Conservation (phyloP, 1,140 invertebrate species). For the Pseudomyrmex gracilis region DNA sequence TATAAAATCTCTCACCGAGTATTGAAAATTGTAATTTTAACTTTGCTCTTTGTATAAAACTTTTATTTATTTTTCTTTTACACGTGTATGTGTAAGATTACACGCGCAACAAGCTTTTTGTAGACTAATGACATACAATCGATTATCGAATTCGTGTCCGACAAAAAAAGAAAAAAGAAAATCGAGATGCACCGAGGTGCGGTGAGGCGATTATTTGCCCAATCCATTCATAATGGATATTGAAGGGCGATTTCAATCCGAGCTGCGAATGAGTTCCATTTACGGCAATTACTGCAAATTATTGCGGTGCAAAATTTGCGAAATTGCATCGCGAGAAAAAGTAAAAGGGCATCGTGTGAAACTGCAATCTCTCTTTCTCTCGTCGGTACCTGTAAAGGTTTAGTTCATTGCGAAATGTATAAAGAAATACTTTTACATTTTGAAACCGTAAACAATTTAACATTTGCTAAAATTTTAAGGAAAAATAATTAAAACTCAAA, state of each 20-base stretch:
- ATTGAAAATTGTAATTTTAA: not conserved
- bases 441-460: not conserved
- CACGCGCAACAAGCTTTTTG: not conserved
- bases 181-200: not conserved
- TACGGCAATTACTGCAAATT: slow-evolving; percentile 20
- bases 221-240: slow-evolving; percentile 27
- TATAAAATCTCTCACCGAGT: too few species aligned
- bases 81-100: not conserved
- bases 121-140: not conserved
- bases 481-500: not conserved
- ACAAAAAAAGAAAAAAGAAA: not conserved
- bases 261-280: slow-evolving; percentile 16
- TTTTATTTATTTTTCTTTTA: not conserved
- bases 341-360: not conserved
- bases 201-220: slow-evolving; percentile 3
- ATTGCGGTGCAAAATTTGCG: slow-evolving; percentile 1
- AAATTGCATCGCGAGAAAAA: not conserved
- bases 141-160: not conserved
- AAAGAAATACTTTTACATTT: not conserved
- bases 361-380: not conserved
- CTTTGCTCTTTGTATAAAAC: not conserved
- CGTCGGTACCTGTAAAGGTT: not conserved
- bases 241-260: slow-evolving; percentile 10
- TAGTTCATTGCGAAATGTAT: not conserved
- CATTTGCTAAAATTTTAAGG: not conserved